Evolutionary conservation across 2,888 invertebrate species (phyloP).

Genomic region (Hermaeophaga mercurialis): DNA sequence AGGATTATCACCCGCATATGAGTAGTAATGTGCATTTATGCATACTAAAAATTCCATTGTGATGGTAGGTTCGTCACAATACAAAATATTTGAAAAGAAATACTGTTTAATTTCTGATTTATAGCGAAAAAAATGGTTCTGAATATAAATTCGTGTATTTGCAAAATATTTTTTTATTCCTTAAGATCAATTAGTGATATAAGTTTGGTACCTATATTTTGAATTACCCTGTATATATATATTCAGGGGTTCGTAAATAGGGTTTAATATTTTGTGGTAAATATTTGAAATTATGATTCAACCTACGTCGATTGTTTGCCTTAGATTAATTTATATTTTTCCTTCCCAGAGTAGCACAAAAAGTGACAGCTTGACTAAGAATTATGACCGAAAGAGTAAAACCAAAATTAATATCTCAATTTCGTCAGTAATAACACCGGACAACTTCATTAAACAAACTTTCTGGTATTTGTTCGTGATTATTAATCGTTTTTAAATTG

Average conservation of each 20-base stretch:
- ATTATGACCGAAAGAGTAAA: constrained; percentile 25
- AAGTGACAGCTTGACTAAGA: constrained; percentile 26
- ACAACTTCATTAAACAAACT: constrained; percentile 37
- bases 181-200: too few species aligned
- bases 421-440: constrained; percentile 29
- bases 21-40: too few species aligned
- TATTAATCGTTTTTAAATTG: constrained; percentile 56
- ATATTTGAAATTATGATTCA: constrained; percentile 19
- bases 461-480: constrained; percentile 50
- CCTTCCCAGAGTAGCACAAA: constrained; percentile 10
- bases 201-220: too few species aligned
- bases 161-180: too few species aligned
- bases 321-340: constrained; percentile 9
- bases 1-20: too few species aligned
- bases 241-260: background rate
- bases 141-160: too few species aligned
- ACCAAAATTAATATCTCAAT: constrained; percentile 36
- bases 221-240: too few species aligned
- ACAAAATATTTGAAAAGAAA: too few species aligned
- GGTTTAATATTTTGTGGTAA: constrained; percentile 8
- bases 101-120: too few species aligned
- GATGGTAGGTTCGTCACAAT: too few species aligned
- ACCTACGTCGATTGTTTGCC: constrained; percentile 14
- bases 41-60: too few species aligned
- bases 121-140: too few species aligned